A percentile compares a stretch with the other conserved stretches of the same genome.
Conservation (phyloP, 2,888 invertebrate species). For the Bugulina stolonifera region DNA sequence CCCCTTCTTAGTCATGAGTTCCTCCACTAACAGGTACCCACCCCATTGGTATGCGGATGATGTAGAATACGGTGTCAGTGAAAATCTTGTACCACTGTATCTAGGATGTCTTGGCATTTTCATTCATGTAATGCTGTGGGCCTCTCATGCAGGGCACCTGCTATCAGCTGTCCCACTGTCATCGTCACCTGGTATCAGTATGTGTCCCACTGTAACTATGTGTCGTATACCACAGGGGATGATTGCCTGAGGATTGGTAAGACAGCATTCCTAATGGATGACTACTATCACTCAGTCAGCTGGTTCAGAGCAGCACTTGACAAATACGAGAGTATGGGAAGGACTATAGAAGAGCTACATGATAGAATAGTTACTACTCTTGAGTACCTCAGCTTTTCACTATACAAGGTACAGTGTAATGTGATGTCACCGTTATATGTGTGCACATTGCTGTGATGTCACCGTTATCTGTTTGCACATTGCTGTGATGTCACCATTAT, state of each 20-base stretch:
- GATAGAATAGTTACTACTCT: background rate
- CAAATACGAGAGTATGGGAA: background rate
- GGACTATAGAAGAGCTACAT: background rate
- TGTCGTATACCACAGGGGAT: background rate
- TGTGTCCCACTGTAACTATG: too few species aligned
- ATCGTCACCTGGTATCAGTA: too few species aligned
- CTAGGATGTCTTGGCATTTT: too few species aligned
- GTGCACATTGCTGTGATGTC: background rate
- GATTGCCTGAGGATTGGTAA: slow-evolving; percentile 20
- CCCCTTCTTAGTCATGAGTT: too few species aligned
- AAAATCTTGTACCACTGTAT: too few species aligned
- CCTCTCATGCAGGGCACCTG: background rate
- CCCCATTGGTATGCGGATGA: too few species aligned
- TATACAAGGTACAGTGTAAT: slow-evolving; percentile 17
- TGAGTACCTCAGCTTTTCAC: slow-evolving; percentile 23
- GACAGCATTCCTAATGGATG: slow-evolving; percentile 17
- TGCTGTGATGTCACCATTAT: too few species aligned
- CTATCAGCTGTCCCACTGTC: too few species aligned
- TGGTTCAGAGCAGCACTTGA: slow-evolving; percentile 19
- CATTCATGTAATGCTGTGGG: too few species aligned
- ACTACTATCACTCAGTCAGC: slow-evolving; percentile 21
- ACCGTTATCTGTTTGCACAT: too few species aligned
- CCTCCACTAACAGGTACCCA: too few species aligned
- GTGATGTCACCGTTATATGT: background rate
- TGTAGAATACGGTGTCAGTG: too few species aligned